Evolutionary conservation across 2,797 vertebrate species (phyloP).

Genomic region (Eospalax fontanierii): DNA sequence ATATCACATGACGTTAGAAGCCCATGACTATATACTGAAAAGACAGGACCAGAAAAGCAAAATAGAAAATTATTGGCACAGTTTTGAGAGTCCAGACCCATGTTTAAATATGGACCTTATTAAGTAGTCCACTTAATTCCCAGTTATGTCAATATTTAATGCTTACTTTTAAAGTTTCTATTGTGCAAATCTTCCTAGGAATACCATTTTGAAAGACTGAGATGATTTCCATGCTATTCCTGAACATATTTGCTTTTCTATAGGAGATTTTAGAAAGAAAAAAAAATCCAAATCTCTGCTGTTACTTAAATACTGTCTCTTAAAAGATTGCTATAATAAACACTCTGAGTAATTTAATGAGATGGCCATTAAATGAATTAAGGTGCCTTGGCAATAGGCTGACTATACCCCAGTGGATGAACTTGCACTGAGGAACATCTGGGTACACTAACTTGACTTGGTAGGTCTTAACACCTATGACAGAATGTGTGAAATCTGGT

Average conservation of each 20-base stretch:
- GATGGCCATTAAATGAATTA: slow-evolving; percentile 81
- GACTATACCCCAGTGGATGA: too few relatives aligned
- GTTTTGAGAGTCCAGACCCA: slow-evolving; percentile 23
- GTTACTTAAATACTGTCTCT: slow-evolving; percentile 27
- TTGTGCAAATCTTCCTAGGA: slow-evolving; percentile 53
- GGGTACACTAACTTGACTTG: too few relatives aligned
- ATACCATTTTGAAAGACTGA: slow-evolving; percentile 56
- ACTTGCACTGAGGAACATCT: too few relatives aligned
- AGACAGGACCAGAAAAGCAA: slow-evolving; percentile 75
- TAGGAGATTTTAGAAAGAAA: slow-evolving; percentile 25
- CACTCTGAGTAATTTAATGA: slow-evolving; percentile 50
- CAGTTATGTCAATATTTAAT: slow-evolving; percentile 73
- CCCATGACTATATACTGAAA: slow-evolving; percentile 63
- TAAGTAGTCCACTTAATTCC: slow-evolving; percentile 67
- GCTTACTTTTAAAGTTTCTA: slow-evolving; percentile 61
- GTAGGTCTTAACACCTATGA: too few relatives aligned
- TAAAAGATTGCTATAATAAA: slow-evolving; percentile 26
- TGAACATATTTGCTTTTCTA: slow-evolving; percentile 65
- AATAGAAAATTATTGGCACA: slow-evolving; percentile 57
- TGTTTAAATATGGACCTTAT: slow-evolving; percentile 75
- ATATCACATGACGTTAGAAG: slow-evolving; percentile 68
- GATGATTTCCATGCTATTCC: slow-evolving; percentile 50
- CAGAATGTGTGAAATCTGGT: too few relatives aligned
- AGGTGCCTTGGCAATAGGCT: slow-evolving; percentile 60
- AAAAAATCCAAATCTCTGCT: slow-evolving; percentile 72